Conservation (phyloP, 1,140 invertebrate genomes). For the Pogonus chalceus region DNA sequence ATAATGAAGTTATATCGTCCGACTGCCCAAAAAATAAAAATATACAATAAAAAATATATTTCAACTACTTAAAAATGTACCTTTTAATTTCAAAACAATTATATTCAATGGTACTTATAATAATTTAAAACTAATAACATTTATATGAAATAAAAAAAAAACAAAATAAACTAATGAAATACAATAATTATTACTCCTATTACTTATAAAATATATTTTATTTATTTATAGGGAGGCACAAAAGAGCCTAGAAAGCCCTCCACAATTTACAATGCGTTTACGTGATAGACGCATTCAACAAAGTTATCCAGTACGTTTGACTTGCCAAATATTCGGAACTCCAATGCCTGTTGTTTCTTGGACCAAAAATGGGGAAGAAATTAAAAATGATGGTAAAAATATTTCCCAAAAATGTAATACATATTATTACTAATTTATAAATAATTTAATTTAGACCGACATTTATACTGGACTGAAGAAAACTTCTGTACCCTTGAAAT, state of each 20-base stretch:
- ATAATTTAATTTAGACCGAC: constrained; percentile 36
- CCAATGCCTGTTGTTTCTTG: constrained; percentile 66
- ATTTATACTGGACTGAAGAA: constrained; percentile 53
- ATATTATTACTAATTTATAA: constrained; percentile 7
- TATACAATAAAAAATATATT: too few relatives aligned
- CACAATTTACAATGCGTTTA: constrained; percentile 79
- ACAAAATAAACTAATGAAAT: too few relatives aligned
- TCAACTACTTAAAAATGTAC: too few relatives aligned
- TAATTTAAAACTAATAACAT: too few relatives aligned
- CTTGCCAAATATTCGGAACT: constrained; percentile 72
- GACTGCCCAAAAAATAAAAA: too few relatives aligned
- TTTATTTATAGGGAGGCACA: constrained; percentile 17
- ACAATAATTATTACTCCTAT: too few relatives aligned
- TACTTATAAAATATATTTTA: neutral
- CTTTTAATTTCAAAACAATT: too few relatives aligned
- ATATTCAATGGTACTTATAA: too few relatives aligned
- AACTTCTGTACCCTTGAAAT: constrained; percentile 80
- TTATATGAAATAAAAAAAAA: too few relatives aligned
- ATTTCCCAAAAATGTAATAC: neutral
- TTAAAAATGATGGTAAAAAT: constrained; percentile 43
- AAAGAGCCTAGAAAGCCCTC: constrained; percentile 41
- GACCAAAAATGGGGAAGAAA: constrained; percentile 59
- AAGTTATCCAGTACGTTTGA: constrained; percentile 73
- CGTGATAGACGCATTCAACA: constrained; percentile 71
- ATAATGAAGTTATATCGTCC: too few relatives aligned